Percentiles rank a stretch among this genome's conserved stretches.
These are phyloP conservation scores for Dinomys branickii DNA, from an alignment of 2,113 vertebrate species.

Conservation along the genomic window DNA sequence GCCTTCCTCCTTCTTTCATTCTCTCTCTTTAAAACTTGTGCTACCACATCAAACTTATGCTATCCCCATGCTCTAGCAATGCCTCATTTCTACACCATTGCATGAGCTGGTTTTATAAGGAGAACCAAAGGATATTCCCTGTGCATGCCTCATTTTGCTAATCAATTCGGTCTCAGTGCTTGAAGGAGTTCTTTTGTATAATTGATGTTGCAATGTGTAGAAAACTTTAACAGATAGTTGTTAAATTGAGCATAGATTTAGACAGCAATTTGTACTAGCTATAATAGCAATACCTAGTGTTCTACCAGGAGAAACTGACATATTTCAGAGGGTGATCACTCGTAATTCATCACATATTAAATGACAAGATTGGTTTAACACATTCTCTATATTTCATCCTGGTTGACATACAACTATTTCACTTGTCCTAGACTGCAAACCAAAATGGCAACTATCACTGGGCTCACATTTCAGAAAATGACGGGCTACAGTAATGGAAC, in stretches of 20 bases:
- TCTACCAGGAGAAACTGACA: constrained; percentile 68
- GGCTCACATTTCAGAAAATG: constrained; percentile 61
- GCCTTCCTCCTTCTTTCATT: background rate
- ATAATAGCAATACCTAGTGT: constrained; percentile 26
- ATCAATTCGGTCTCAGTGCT: constrained; percentile 53
- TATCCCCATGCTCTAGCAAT: constrained; percentile 42
- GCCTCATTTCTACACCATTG: constrained; percentile 54
- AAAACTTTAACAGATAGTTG: constrained; percentile 79
- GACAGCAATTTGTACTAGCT: constrained; percentile 64
- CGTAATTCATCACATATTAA: constrained; percentile 71
- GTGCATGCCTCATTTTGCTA: constrained; percentile 67
- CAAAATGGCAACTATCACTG: constrained; percentile 62
- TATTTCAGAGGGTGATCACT: constrained; percentile 66
- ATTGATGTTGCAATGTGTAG: constrained; percentile 72
- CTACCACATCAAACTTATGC: constrained; percentile 48
- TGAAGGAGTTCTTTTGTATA: constrained; percentile 58
- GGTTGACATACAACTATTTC: constrained; percentile 69
- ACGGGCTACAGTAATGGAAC: constrained; percentile 24
- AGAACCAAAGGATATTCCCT: constrained; percentile 1
- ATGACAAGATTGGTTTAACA: constrained; percentile 70
- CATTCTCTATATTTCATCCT: constrained; percentile 56
- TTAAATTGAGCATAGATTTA: constrained; percentile 77
- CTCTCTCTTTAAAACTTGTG: constrained; percentile 5
- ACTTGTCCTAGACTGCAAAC: constrained; percentile 52
- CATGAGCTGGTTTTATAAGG: constrained; percentile 60